Percentiles rank a stretch among this genome's conserved stretches.
Evolutionary conservation across 2,888 invertebrate species (phyloP).

Genomic region (Scelioninae gen. 2): DNA sequence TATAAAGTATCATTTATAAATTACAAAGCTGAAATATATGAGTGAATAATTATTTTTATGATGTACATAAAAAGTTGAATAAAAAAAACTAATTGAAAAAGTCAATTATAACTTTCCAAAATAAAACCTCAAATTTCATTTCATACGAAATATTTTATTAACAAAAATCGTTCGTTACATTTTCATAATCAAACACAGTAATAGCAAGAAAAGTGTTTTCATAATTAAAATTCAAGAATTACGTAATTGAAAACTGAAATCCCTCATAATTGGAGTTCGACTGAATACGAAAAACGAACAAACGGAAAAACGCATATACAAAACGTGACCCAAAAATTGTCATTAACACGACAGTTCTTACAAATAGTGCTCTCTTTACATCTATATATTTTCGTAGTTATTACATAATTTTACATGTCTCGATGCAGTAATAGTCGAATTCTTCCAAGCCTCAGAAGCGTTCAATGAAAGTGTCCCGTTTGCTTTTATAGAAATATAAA

Average conservation of each 20-base stretch:
- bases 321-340: conserved; percentile 21
- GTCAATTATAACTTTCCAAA: no score
- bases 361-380: conserved; percentile 25
- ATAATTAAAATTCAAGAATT: conserved; percentile 8
- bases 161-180: conserved; percentile 24
- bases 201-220: conserved; percentile 5
- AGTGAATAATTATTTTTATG: no score
- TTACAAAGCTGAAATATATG: no score
- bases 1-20: no score
- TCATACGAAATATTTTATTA: conserved; percentile 30
- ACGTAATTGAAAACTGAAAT: no score
- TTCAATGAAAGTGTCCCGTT: conserved; percentile 45
- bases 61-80: no score
- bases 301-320: conserved; percentile 5
- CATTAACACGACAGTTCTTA: conserved; percentile 21
- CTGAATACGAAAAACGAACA: neutral
- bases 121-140: neutral
- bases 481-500: conserved; percentile 41
- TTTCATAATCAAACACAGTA: conserved; percentile 19
- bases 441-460: conserved; percentile 46
- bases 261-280: no score
- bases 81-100: no score
- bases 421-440: conserved; percentile 37
- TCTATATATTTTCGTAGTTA: conserved; percentile 33
- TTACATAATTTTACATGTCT: conserved; percentile 40